Base-by-base conservation (phyloP, 2,888 invertebrate genomes). In the Physocephala rufipes region DNA sequence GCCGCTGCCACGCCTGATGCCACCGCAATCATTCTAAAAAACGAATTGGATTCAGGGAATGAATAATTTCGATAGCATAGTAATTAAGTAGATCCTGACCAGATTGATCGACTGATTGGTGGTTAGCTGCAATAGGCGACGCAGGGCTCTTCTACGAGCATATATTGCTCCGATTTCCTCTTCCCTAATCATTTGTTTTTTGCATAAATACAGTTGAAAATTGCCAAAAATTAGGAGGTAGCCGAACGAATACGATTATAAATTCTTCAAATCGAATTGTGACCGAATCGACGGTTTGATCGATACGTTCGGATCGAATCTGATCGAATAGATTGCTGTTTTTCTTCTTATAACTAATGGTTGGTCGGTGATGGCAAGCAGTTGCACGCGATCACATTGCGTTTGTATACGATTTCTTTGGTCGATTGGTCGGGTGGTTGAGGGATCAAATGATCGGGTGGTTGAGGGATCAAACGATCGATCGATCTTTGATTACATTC, bases 251-350 rank as follows among this genome's bases (percentile, higher is more conserved):
- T 43, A 45, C n/a, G n/a, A n/a, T n/a, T n/a, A n/a, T n/a, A n/a
- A n/a, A n/a, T 30, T 43, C 16, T 59, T 49, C 16, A 47, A 49
- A 49, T 68, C 67, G 59, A 68, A 68, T 68, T 68, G 59, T 62
- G 51, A 51, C 36, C 36, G 19, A 36, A 36, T 61, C 28, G 21
- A 9, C 21, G 53, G 36, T 55, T 66, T 19, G 65, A 5, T 26
- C 51, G 65, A 19, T 51, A n/a, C n/a, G n/a, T n/a, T n/a, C n/a
- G n/a, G n/a, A n/a, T n/a, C n/a, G n/a, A n/a, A n/a, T n/a, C n/a
- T n/a, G n/a, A n/a, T n/a, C n/a, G n/a, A n/a, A n/a, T n/a, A n/a
- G n/a, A n/a, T n/a, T n/a, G n/a, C n/a, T n/a, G n/a, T 16, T 16
- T 7, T 13, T 21, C 13, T 12, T 24, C n/a, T 12, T 19, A 9